phyloP scores from a whole-genome alignment of 1,140 invertebrate genomes.

The Drosophila novamexicana region DNA sequence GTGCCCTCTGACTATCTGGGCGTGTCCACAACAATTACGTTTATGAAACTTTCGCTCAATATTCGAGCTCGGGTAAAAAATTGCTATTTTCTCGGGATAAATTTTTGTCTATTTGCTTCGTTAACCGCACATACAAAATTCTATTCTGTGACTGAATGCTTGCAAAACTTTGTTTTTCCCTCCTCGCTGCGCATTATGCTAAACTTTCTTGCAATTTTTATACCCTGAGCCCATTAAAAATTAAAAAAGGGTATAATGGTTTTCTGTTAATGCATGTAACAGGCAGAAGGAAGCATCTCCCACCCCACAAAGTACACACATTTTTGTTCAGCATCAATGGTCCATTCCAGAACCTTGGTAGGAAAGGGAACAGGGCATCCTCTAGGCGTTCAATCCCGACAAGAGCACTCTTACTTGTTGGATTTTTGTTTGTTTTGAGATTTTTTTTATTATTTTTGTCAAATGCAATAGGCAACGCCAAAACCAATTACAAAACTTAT shows the following conservation, averaged over 20 bases:
- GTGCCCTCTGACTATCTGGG: background rate
- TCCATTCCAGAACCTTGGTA: too few relatives aligned
- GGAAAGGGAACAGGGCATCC: too few relatives aligned
- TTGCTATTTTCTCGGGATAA: conserved; percentile 41
- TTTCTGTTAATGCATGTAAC: too few relatives aligned
- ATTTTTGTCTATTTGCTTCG: conserved; percentile 75
- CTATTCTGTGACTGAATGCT: conserved; percentile 67
- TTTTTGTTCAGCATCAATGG: too few relatives aligned
- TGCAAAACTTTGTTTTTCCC: conserved; percentile 70
- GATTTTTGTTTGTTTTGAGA: background rate
- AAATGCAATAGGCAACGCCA: conserved; percentile 63
- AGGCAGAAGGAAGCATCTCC: too few relatives aligned
- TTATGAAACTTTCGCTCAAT: conserved; percentile 70
- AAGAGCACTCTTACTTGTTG: too few relatives aligned
- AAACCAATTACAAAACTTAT: conserved; percentile 77
- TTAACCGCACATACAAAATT: conserved; percentile 68
- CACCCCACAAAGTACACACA: too few relatives aligned
- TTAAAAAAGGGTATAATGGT: too few relatives aligned
- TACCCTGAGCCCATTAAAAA: too few relatives aligned
- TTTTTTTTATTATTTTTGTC: conserved; percentile 54
- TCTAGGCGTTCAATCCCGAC: too few relatives aligned
- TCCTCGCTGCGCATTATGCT: conserved; percentile 68
- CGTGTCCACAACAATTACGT: conserved; percentile 51
- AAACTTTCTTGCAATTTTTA: conserved; percentile 64
- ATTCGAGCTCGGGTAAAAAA: conserved; percentile 51